phyloP scores from a whole-genome alignment of 2,113 vertebrate species.

The Paraplagusia blochii region DNA sequence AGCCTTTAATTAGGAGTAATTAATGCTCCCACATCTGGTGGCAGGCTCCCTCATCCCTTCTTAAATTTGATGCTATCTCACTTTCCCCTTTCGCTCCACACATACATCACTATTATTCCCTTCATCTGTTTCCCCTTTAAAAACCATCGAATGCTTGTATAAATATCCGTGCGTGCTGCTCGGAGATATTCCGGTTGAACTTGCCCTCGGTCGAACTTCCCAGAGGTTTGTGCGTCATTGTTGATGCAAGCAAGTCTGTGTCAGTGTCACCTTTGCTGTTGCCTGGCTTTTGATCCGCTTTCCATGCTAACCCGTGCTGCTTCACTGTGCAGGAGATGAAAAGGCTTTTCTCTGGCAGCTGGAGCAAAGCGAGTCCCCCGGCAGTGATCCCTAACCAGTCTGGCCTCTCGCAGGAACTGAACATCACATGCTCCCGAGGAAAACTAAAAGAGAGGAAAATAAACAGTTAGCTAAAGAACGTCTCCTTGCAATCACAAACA shows the following conservation, averaged over 20 bases:
- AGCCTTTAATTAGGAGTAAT: constrained; percentile 67
- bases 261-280: constrained; percentile 61
- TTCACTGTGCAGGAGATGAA: constrained; percentile 65
- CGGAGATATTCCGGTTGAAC: constrained; percentile 16
- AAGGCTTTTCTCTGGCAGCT: constrained; percentile 63
- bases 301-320: constrained; percentile 40
- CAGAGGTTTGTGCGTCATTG: constrained; percentile 30
- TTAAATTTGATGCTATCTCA: constrained; percentile 40
- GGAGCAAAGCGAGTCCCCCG: constrained; percentile 61
- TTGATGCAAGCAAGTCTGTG: constrained; percentile 40
- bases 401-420: constrained; percentile 54
- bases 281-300: constrained; percentile 62
- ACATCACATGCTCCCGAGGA: constrained; percentile 57
- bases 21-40: constrained; percentile 71
- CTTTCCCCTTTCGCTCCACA: constrained; percentile 18
- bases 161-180: constrained; percentile 2
- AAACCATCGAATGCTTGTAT: constrained; percentile 25
- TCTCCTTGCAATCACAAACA: constrained; percentile 46
- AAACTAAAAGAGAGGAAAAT: constrained; percentile 44
- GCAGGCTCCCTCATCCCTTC: constrained; percentile 41
- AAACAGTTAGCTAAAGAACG: constrained; percentile 48
- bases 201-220: constrained; percentile 24
- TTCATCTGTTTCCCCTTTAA: constrained; percentile 21
- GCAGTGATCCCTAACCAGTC: constrained; percentile 57
- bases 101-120: constrained; percentile 10